These are phyloP conservation scores for Morbakka virulenta DNA, from an alignment of 30 jellyfish, hydroid and myxozoan species.

Conservation along the genomic window DNA sequence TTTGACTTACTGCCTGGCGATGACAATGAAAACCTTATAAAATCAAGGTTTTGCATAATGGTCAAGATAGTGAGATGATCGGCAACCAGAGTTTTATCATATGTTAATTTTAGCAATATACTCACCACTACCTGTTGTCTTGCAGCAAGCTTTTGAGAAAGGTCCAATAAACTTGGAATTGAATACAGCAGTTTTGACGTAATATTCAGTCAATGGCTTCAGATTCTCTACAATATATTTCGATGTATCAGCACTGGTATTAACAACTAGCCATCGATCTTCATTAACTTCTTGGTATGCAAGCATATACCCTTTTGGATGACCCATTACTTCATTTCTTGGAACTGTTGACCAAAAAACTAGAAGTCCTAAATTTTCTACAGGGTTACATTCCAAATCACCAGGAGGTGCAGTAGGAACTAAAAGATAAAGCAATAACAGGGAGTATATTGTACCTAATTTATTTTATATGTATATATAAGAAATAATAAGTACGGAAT, in stretches of 20 bases:
- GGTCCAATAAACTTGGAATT: background rate
- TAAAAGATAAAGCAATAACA: too few species aligned
- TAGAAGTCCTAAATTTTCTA: background rate
- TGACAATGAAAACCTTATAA: too few species aligned
- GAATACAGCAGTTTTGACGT: background rate
- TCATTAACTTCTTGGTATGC: background rate
- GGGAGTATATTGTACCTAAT: too few species aligned
- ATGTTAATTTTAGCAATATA: too few species aligned
- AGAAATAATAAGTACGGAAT: too few species aligned
- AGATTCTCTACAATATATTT: background rate
- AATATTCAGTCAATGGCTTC: background rate
- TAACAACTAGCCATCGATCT: background rate
- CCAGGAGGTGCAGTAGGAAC: background rate
- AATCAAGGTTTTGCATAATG: too few species aligned
- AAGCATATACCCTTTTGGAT: background rate
- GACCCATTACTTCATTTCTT: background rate
- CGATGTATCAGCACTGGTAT: background rate
- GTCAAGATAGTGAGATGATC: too few species aligned
- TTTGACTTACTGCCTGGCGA: too few species aligned
- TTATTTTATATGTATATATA: too few species aligned
- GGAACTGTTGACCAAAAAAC: background rate
- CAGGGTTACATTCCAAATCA: background rate
- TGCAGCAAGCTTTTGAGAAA: background rate
- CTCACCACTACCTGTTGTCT: background rate
- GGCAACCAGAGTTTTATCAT: too few species aligned